These are phyloP conservation scores for Silurus glanis DNA, from an alignment of 2,113 vertebrate genomes.

Conservation along the genomic window DNA sequence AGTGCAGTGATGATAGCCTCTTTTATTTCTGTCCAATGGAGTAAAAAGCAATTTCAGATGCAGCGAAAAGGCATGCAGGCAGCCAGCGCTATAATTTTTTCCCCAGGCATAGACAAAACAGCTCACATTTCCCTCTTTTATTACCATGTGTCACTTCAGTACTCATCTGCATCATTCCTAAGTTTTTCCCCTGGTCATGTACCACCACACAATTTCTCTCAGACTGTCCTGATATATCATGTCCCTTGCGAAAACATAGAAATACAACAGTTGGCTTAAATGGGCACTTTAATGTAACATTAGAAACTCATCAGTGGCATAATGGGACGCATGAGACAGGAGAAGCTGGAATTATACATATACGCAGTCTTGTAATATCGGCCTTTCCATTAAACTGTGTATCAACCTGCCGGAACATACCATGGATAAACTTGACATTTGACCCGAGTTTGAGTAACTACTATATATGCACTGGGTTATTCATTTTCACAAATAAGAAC, in stretches of 20 bases:
- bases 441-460: not conserved
- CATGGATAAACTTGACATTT: not conserved
- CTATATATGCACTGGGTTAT: not conserved
- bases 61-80: conserved; percentile 13
- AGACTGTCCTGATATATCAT: not conserved
- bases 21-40: conserved; percentile 30
- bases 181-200: not conserved
- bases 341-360: not conserved
- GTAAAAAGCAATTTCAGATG: conserved; percentile 26
- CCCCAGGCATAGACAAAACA: conserved; percentile 16
- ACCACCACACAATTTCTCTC: not conserved
- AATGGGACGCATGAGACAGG: conserved; percentile 7
- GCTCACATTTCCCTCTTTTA: conserved; percentile 28
- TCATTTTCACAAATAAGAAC: not conserved
- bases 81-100: conserved; percentile 21
- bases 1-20: conserved; percentile 8
- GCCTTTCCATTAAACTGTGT: not conserved
- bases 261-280: conserved; percentile 11
- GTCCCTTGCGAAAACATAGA: conserved; percentile 10
- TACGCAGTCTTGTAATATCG: not conserved
- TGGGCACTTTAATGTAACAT: conserved; percentile 24
- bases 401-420: not conserved
- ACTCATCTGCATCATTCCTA: conserved; percentile 1
- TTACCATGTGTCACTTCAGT: conserved; percentile 24
- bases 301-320: conserved; percentile 15